phyloP scores from a whole-genome alignment of 2,797 vertebrate species.

The Adrianichthys oophorus region DNA sequence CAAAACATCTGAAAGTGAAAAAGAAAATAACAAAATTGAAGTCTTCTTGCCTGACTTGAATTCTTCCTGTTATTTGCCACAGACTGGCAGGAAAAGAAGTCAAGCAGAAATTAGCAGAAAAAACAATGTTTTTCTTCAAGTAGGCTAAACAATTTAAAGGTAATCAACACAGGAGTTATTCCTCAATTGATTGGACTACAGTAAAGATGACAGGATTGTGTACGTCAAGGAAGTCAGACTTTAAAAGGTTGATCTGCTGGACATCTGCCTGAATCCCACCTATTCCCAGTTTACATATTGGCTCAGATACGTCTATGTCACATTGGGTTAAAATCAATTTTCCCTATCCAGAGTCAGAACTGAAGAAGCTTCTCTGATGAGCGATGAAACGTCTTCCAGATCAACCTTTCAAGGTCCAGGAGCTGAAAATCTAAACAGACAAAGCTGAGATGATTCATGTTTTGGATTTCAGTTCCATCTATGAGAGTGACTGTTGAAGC shows the following conservation, averaged over 20 bases:
- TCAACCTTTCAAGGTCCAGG: too few relatives aligned
- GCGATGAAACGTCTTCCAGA: too few relatives aligned
- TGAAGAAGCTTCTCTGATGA: too few relatives aligned
- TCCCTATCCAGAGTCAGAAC: conserved; percentile 20
- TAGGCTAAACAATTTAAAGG: too few relatives aligned
- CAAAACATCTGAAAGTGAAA: not conserved
- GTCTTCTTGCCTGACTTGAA: not conserved
- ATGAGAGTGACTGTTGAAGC: conserved; percentile 23
- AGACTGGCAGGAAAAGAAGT: conserved; percentile 18
- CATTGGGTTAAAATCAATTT: too few relatives aligned
- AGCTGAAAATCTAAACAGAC: too few relatives aligned
- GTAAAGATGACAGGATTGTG: conserved; percentile 7
- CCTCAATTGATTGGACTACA: conserved; percentile 19
- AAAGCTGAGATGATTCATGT: not conserved
- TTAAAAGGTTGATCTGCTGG: too few relatives aligned
- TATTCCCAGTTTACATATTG: too few relatives aligned
- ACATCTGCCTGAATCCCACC: too few relatives aligned
- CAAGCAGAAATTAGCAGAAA: not conserved
- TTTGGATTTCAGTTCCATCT: conserved; percentile 38
- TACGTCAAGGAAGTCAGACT: too few relatives aligned
- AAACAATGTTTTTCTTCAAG: too few relatives aligned
- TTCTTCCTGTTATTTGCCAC: not conserved
- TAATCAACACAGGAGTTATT: conserved; percentile 40
- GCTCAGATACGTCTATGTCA: too few relatives aligned
- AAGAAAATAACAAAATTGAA: conserved; percentile 1